phyloP scores from a whole-genome alignment of 2,113 vertebrate genomes.

The Jacana jacana region DNA sequence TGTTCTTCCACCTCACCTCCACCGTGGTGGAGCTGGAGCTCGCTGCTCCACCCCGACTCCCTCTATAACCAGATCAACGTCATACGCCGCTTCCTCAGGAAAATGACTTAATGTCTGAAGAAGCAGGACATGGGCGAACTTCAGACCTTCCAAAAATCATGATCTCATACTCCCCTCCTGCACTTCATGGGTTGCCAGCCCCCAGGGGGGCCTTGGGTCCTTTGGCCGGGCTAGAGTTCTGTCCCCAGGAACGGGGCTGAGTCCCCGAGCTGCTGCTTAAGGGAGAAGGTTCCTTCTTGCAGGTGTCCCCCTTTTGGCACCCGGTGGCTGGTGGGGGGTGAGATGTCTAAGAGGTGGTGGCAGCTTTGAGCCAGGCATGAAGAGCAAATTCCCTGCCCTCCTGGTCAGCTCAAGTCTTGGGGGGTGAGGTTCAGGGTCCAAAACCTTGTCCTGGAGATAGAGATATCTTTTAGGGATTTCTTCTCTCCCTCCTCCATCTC shows the following conservation, averaged over 20 bases:
- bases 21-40: background rate
- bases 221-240: background rate
- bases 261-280: background rate
- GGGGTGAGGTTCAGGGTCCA: background rate
- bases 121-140: background rate
- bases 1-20: background rate
- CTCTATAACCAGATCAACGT: background rate
- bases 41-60: background rate
- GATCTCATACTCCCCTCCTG: constrained; percentile 12
- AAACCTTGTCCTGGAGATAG: background rate
- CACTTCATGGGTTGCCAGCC: background rate
- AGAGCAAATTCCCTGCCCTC: background rate
- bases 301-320: background rate
- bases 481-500: background rate
- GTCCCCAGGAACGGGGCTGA: background rate
- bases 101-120: constrained; percentile 64
- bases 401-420: fast-evolving
- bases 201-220: background rate
- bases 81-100: constrained; percentile 46
- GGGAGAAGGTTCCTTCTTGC: background rate
- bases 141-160: constrained; percentile 19
- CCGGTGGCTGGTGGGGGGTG: fast-evolving
- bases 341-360: background rate
- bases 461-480: background rate
- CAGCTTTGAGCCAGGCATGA: background rate